Base-by-base conservation (phyloP, 2,113 vertebrate species). In the Setophaga coronata region DNA sequence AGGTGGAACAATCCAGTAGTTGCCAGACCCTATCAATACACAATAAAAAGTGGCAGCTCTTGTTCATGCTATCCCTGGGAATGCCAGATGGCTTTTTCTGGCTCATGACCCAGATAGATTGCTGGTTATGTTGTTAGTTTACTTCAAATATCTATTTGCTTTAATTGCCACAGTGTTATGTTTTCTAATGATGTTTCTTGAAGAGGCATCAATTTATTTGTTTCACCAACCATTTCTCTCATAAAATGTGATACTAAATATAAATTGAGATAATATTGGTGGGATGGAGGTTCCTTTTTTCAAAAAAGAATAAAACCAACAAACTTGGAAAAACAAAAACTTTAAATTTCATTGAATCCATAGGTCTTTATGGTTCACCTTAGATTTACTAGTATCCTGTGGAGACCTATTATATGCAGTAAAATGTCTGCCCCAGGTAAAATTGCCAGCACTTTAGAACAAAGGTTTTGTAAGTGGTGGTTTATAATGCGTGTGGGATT, bases 401-500 rank as follows among this genome's bases (percentile, higher is more conserved):
- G 70, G 98, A 97, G 98, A 97, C 95, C 94, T 98, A 97, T 97
- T 97, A 98, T 98, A 97, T 81, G 86, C 81, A 96, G 92, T 93
- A 93, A 98, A 98, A 97, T 89, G 73, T 81, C 86, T 97, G 90
- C 96, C 97, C 96, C 95, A 93, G 97, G 98, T 98, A 98, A 98
- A 97, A 98, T 45, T 97, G 95, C 89, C 93, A 95, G 89, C 81
- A 95, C 95, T 98, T 98, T 94, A 97, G 95, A 97, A 96, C 97
- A 98, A 98, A 98, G 96, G 96, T 93, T 98, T 97, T 73, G 18
- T 96, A 97, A 98, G 94, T 97, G 74, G 90, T 96, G 87, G 94
- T 98, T 98, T 98, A 98, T 98, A 98, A 97, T 74, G 70, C 96
- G 93, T 85, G 89, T 95, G 98, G 97, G 97, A 97, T 97, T 98